Evolutionary conservation across 2,797 vertebrate species (phyloP), one percentile per base, ranked within the genome.

Genomic region (Buphagus erythrorhynchus): DNA sequence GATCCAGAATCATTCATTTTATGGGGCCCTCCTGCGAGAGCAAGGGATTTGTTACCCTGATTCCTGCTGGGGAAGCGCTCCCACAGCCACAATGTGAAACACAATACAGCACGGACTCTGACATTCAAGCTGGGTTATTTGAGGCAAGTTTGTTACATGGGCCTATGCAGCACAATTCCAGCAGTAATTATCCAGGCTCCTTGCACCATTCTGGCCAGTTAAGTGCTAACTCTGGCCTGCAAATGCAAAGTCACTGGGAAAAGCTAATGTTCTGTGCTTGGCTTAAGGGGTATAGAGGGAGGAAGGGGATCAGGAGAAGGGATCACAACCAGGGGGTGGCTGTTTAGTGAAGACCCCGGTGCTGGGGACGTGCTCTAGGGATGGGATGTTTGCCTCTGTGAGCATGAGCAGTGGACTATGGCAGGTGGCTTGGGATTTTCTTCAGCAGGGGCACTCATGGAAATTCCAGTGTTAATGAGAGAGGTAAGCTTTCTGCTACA

Each of bases 41-140:
- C 54, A 62, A 92, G 92, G 87, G 94, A 96, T 96, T 96, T 96
- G 91, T 94, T 96, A 91, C 92, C 85, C 94, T 96, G 92, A 93
- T 73, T 96, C 95, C 95, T 96, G 96, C 94, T 95, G 96, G 91
- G 95, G 93, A 95, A 95, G 90, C 4, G 10, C 79, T 96, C 90
- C 96, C 94, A 92, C 66, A 92, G 96, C 89, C 95, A 96, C 92
- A 90, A 71, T 95, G 88, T 95, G 96, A 95, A 97, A 95, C 92
- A 94, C 93, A 94, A 94, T 95, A 94, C 81, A 87, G 87, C 69
- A 69, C 67, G 78, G 94, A 94, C 88, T 93, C 82, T 91, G 86
- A 95, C 93, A 95, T 94, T 93, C 94, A 91, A 94, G 81, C 96
- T 91, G 94, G 95, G 96, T 95, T 97, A 97, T 96, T 96, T 95